Evolutionary conservation across 2,113 vertebrate species (phyloP), one percentile per base, ranked within the genome.

Genomic region (Thymallus thymallus): DNA sequence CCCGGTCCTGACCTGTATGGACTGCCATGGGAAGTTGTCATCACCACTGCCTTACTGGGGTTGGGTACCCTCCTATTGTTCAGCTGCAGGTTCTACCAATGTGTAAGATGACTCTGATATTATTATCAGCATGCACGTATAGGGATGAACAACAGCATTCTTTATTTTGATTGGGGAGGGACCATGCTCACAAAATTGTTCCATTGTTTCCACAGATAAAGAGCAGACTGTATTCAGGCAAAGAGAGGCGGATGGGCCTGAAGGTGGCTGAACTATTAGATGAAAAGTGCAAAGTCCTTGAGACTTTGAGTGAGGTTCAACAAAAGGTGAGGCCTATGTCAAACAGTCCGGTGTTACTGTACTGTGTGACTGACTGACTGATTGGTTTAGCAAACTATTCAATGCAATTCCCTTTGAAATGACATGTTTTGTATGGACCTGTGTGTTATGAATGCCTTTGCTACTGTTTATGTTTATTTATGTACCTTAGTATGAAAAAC

Each of bases 261-360:
- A 89, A 95, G 78, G 88, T 98, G 85, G 84, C 94, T 80, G 89
- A 93, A 85, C 78, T 94, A 72, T 82, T 99, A 75, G 93, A 96
- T 83, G 96, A 97, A 77, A 98, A 97, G 88, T 95, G 95, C 90
- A 93, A 95, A 93, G 89, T 95, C 70, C 94, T 99, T 71, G 93
- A 96, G 87, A 94, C 92, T 78, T 87, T 97, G 73, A 96, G 95
- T 83, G 76, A 94, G 80, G 89, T 90, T 86, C 92, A 96, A 84
- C 94, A 96, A 90, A 94, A 97, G 95, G 98, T 98, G 87, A 84
- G 89, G 24, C 55, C 5, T 35, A 12, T 32, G 16, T 26, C 5
- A 51, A 45, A 7, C 13, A 30, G 61, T 3, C 9, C 35, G 10
- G 9, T 16, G 26, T 41, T 26, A 26, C 12, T 23, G 23, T 65